Percentiles rank a stretch among this genome's conserved stretches.
phyloP scores from a whole-genome alignment of 2,113 vertebrate genomes.

The Oncorhynchus tshawytscha region DNA sequence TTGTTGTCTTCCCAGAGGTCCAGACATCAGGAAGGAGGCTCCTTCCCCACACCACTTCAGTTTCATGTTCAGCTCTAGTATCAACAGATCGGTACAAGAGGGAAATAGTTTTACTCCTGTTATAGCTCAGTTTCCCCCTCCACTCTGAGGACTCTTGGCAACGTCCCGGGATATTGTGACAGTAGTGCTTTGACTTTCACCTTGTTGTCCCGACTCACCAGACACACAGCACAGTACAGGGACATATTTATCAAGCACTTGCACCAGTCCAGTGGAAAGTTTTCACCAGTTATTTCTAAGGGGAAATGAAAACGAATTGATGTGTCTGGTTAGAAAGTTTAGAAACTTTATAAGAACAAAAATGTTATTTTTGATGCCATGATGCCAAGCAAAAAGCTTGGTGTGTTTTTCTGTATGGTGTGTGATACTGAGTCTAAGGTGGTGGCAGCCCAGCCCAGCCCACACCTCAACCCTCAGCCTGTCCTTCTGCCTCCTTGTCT shows the following conservation, averaged over 20 bases:
- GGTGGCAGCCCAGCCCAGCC: too few species aligned
- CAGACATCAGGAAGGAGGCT: background rate
- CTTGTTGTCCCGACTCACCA: background rate
- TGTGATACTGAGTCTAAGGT: too few species aligned
- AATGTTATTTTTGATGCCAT: too few species aligned
- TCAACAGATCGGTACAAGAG: conserved; percentile 25
- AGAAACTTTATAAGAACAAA: too few species aligned
- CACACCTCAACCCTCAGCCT: background rate
- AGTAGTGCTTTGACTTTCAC: background rate
- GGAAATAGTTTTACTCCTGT: conserved; percentile 20
- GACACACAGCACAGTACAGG: background rate
- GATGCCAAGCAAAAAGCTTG: too few species aligned
- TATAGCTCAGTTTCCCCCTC: conserved; percentile 23
- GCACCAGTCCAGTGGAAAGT: background rate
- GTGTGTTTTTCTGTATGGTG: too few species aligned
- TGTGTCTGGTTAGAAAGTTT: too few species aligned
- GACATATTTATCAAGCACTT: background rate
- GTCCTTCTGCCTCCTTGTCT: conserved; percentile 57
- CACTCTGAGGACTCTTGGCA: conserved; percentile 26
- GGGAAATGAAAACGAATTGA: background rate
- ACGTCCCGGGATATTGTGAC: conserved; percentile 32
- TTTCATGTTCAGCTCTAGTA: background rate
- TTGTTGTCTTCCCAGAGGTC: background rate
- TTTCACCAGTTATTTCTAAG: background rate
- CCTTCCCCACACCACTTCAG: conserved; percentile 5